A percentile compares a stretch with the other conserved stretches of the same genome.
Evolutionary conservation across 2,113 vertebrate species (phyloP).

Genomic region (Passer domesticus): DNA sequence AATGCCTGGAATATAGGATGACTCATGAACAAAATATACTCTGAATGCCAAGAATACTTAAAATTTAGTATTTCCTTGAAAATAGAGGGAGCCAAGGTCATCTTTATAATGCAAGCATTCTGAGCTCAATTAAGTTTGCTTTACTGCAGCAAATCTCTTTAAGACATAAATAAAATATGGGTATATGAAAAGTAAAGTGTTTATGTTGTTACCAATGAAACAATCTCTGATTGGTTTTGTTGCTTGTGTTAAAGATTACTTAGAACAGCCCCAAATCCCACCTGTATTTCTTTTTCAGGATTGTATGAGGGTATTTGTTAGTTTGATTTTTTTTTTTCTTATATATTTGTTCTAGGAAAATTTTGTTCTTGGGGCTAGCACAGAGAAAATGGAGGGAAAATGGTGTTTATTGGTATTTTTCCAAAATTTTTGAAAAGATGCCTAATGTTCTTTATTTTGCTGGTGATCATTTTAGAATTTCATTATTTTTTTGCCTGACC

Average conservation of each 20-base stretch:
- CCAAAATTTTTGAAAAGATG: not conserved
- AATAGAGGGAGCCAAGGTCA: not conserved
- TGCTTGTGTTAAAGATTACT: not conserved
- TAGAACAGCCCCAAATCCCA: not conserved
- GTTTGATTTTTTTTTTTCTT: not conserved
- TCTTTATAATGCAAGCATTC: not conserved
- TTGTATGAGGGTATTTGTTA: not conserved
- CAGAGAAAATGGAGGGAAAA: not conserved
- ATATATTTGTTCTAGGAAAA: not conserved
- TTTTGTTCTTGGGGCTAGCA: not conserved
- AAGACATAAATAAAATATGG: not conserved
- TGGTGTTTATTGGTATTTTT: not conserved
- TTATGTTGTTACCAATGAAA: not conserved
- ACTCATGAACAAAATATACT: not conserved
- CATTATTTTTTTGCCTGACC: not conserved
- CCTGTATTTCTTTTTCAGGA: not conserved
- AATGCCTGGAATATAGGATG: not conserved
- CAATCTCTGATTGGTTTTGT: not conserved
- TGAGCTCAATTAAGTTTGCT: not conserved
- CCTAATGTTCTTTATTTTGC: not conserved
- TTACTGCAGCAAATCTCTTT: not conserved
- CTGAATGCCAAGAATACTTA: not conserved
- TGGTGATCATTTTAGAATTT: not conserved
- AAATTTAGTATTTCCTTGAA: not conserved
- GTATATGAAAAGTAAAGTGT: not conserved